Evolutionary conservation across 2,888 invertebrate genomes (phyloP), one percentile per base, ranked within the genome.

Genomic region (Griposia aprilina): DNA sequence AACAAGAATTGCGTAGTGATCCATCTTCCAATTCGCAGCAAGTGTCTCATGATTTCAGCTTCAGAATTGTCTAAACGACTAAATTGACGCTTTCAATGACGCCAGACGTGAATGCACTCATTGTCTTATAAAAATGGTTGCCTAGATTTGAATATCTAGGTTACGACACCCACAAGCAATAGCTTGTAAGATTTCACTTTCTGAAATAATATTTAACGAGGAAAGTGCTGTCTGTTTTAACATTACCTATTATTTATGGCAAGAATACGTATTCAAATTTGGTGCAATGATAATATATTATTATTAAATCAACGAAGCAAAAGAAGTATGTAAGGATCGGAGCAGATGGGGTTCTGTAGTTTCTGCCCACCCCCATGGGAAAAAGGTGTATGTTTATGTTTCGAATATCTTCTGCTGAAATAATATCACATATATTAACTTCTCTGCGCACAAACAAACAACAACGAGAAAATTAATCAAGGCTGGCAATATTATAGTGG

Each of bases 71-170:
- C 59, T 68, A 65, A 62, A 30, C 36, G 55, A 63, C 52, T 77
- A 67, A 85, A 77, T 77, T 73, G 76, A 30, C 17, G 55, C 20
- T 68, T 70, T 57, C 60, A 57, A 68, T 74, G 65, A 77, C 70
- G 63, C 30, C 7, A 74, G 73, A 74, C 63, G 72, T 76, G 36
- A 78, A 85, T 73, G 68, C 71, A 76, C 55, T 76, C 78, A 72
- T 59, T 74, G 66, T 72, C 63, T 71, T 72, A 63, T 59, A 63
- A 71, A 79, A 83, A 63, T 71, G 23, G 30, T 66, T 62, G 63
- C 52, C 74, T 79, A 71, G n/a, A 83, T 74, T 63, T 74, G 66
- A 82, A 82, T 67, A 83, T 74, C 66, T 75, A 68, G 83, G 69
- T 41, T 68, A 75, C 62, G 10, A 62, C 74, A 62, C 57, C 63